Conservation (phyloP, 2,797 vertebrate genomes). For the Sus cebifrons region DNA sequence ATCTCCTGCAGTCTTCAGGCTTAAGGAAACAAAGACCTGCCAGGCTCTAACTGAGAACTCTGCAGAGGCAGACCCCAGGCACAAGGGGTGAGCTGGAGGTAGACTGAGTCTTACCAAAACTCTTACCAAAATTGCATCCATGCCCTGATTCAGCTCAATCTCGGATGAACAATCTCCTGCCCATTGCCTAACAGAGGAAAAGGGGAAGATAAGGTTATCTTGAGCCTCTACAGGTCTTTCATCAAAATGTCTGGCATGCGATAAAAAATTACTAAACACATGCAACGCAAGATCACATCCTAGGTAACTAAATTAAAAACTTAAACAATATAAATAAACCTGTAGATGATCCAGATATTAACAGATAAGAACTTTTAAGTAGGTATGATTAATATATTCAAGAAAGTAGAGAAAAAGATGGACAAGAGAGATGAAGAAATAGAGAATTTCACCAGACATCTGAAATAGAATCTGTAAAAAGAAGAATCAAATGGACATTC, state of each 20-base stretch:
- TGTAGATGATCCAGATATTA: background rate
- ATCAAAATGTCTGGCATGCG: background rate
- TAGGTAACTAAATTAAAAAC: background rate
- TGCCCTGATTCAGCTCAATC: background rate
- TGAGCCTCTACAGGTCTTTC: background rate
- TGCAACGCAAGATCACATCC: background rate
- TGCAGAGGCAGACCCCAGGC: background rate
- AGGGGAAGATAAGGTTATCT: background rate
- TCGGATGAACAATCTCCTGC: background rate
- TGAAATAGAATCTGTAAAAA: constrained; percentile 4
- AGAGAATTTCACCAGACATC: background rate
- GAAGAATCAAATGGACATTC: background rate
- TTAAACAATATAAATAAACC: background rate
- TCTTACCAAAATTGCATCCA: background rate
- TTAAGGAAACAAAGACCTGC: background rate
- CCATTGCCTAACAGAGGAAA: background rate
- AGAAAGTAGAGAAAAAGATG: background rate
- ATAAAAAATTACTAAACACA: background rate
- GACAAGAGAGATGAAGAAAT: background rate
- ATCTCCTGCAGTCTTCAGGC: background rate
- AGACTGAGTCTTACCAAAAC: background rate
- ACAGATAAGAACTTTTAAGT: background rate
- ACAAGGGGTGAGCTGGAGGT: background rate
- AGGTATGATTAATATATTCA: background rate
- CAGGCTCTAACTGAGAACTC: background rate